Base-by-base conservation (phyloP, 2,113 vertebrate species). In the Atractosteus spatula region DNA sequence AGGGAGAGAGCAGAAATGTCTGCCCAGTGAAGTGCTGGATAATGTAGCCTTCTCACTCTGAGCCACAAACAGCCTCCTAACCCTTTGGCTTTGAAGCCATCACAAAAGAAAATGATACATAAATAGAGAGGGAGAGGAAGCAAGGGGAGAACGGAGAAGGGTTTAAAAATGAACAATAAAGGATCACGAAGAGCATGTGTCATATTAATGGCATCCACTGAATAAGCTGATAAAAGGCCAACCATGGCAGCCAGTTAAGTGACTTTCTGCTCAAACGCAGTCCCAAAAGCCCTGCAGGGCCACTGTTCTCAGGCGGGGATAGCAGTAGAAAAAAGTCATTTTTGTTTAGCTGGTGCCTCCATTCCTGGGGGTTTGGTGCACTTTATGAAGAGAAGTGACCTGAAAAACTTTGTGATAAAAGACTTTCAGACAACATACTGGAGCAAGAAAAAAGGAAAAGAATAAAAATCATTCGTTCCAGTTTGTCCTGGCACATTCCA, bases 361-460 rank as follows among this genome's bases (percentile, higher is more conserved):
- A 69, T 72, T 72, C 85, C 84, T 78, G 68, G 2, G 78, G 82
- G 82, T 76, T 44, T 4, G 72, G 66, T 83, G 74, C 76, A 76
- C 76, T 85, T 81, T 74, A 86, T 85, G 82, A 72, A 84, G 76
- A 83, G 84, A 86, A 87, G 84, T 91, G 91, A 89, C 89, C 91
- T 87, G 83, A 80, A 88, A 69, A 45, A 79, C 76, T 90, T 79
- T 41, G 10, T 85, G 71, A 74, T 72, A 77, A 51, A 83, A 85
- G 69, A 78, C 61, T 71, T 76, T 83, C 78, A 88, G 86, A 86
- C 74, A 73, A 79, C 68, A 74, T 29, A 56, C 72, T 71, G 72
- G 41, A 67, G 47, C 3, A 41, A 81, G 44, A 80, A 82, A 79
- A 80, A 72, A 70, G 71, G 80, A 16, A 41, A 13, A 8, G 43